phyloP scores from a whole-genome alignment of 2,113 vertebrate species.

The Oenanthe oenanthe region DNA sequence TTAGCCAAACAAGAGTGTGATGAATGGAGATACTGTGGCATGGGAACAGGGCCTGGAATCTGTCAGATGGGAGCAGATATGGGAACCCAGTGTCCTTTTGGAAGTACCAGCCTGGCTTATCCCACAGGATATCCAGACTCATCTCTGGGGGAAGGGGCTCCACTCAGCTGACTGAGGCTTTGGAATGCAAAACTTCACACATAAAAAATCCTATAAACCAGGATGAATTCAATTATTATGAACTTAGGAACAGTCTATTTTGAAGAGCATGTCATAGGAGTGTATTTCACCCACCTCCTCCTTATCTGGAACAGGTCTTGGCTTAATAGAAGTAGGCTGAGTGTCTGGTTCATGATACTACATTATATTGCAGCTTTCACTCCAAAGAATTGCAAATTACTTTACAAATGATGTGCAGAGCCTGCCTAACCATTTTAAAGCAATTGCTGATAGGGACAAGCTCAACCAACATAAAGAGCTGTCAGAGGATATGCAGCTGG shows the following conservation, averaged over 20 bases:
- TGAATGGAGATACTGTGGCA: not conserved
- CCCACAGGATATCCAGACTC: not conserved
- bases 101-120: not conserved
- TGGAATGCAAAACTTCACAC: not conserved
- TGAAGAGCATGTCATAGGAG: not conserved
- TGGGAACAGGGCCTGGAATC: not conserved
- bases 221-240: not conserved
- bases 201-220: not conserved
- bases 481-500: not conserved
- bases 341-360: not conserved
- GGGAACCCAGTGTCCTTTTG: not conserved
- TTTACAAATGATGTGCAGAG: not conserved
- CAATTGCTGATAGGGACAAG: not conserved
- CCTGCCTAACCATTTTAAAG: slow-evolving; percentile 21
- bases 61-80: not conserved
- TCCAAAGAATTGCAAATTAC: slow-evolving; percentile 9
- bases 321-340: not conserved
- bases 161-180: not conserved
- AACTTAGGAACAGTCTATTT: not conserved
- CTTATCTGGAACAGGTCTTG: not conserved
- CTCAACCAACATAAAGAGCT: not conserved
- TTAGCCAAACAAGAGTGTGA: not conserved
- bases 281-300: not conserved
- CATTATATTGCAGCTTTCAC: not conserved
- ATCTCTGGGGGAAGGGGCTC: not conserved